phyloP scores from a whole-genome alignment of 2,888 invertebrate genomes.

The Agrilus biguttatus region DNA sequence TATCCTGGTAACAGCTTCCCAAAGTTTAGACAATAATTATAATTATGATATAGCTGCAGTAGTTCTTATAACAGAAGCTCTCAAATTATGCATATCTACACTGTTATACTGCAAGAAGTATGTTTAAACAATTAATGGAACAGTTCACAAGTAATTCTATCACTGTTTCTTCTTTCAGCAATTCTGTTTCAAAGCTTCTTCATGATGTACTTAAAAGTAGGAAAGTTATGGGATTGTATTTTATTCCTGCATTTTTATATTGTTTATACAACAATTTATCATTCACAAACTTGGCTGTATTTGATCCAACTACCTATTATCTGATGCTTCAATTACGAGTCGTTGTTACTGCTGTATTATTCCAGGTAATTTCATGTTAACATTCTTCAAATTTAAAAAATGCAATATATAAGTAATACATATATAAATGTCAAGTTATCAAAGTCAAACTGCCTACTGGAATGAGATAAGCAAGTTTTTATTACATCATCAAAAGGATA shows the following conservation, averaged over 20 bases:
- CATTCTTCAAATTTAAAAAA: too few relatives aligned
- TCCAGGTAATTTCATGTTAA: conserved; percentile 50
- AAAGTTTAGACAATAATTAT: conserved; percentile 65
- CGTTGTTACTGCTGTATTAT: conserved; percentile 80
- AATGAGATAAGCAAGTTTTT: too few relatives aligned
- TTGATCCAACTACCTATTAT: conserved; percentile 92
- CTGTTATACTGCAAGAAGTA: conserved; percentile 57
- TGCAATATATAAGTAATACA: too few relatives aligned
- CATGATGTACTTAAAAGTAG: conserved; percentile 43
- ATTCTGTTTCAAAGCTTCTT: conserved; percentile 39
- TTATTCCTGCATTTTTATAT: conserved; percentile 82
- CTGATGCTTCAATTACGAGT: conserved; percentile 80
- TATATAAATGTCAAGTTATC: too few relatives aligned
- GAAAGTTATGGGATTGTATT: conserved; percentile 62
- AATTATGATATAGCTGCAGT: conserved; percentile 79
- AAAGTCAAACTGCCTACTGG: too few relatives aligned
- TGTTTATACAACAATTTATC: conserved; percentile 91
- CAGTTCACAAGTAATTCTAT: background rate
- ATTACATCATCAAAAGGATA: background rate
- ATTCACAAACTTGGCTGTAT: conserved; percentile 77
- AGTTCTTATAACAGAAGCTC: conserved; percentile 73
- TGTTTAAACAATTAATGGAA: conserved; percentile 18
- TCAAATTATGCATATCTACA: conserved; percentile 65
- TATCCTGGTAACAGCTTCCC: conserved; percentile 81
- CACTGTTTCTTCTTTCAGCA: conserved; percentile 37